A percentile compares a stretch with the other conserved stretches of the same genome.
phyloP scores from a whole-genome alignment of 2,797 vertebrate species.

The Tadarida brasiliensis region DNA sequence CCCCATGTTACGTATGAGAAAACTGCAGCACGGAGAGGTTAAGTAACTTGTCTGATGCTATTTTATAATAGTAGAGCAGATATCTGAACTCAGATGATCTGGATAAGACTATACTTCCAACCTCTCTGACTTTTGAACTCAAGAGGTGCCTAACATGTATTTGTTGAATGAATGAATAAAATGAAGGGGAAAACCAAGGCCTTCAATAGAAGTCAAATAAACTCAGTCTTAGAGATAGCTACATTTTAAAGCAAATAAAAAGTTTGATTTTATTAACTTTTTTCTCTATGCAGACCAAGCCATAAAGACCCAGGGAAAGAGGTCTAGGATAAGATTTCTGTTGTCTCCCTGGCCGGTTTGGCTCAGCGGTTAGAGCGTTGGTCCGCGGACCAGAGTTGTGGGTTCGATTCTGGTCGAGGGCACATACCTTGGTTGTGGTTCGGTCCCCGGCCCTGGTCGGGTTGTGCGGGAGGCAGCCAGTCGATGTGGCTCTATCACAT shows the following conservation, averaged over 20 bases:
- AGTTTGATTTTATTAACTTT: background rate
- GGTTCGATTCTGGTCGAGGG: too few species aligned
- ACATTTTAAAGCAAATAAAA: conserved; percentile 12
- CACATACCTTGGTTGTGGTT: too few species aligned
- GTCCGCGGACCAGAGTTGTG: too few species aligned
- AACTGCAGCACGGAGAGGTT: background rate
- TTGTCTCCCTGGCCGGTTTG: too few species aligned
- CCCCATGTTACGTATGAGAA: background rate
- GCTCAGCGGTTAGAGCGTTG: too few species aligned
- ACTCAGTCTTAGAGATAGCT: background rate
- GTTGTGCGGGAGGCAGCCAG: too few species aligned
- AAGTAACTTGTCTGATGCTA: background rate
- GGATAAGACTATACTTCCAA: background rate
- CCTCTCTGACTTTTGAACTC: background rate
- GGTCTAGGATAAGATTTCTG: background rate
- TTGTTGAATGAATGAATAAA: background rate
- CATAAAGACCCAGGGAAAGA: background rate
- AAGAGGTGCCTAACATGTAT: background rate
- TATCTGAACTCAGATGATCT: background rate
- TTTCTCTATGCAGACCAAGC: background rate
- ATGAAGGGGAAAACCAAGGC: background rate
- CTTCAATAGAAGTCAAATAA: background rate
- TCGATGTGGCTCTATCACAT: too few species aligned
- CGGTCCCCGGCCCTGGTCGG: too few species aligned
- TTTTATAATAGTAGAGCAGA: background rate